Base-by-base conservation (phyloP, 2,797 vertebrate species). In the Yasuhikotakia modesta region DNA sequence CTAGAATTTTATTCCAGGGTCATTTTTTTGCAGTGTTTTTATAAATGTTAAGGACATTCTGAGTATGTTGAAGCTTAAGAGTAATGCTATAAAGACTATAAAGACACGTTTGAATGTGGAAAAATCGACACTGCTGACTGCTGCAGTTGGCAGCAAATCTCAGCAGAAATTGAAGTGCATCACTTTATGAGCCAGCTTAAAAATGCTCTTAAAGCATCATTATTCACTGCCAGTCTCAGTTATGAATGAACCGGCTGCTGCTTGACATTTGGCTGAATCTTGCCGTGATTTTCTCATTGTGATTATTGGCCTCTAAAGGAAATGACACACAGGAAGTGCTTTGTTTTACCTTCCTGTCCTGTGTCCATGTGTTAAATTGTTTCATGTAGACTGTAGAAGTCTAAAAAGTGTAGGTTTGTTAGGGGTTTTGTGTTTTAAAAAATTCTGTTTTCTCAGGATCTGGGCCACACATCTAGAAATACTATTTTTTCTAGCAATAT, bases 121-220 rank as follows among this genome's bases (percentile, higher is more conserved):
- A 39, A 8, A 39, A 39, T 52, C 50, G 3, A 21, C 17, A 22
- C 73, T 53, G 30, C 66, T 45, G 68, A 35, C 24, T 73, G 5
- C 21, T 32, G 43, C 24, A 67, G 22, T n/a, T 45, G 52, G 60
- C 53, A 64, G 43, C 30, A 12, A 45, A 79, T 16, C 60, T 50
- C 46, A 77, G 73, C 43, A 60, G 27, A 60, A 72, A 68, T 66
- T 1, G 64, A 74, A 45, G 81, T 50, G 66, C 68, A 58, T 58
- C 53, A n/a, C 48, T 63, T 22, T 53, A 71, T 5, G 79, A 67
- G 39, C 68, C 65, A 55, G 70, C 65, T 4, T 70, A 53, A 57
- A 39, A 71, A 53, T 55, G 27, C 60, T 66, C 48, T 19, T 22
- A 58, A 70, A 72, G 65, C 24, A 0, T 57, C 14, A 32, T 75